A percentile compares a stretch with the other conserved stretches of the same genome.
Evolutionary conservation across 2,888 invertebrate genomes (phyloP).

Genomic region (Teinopalpus imperialis): DNA sequence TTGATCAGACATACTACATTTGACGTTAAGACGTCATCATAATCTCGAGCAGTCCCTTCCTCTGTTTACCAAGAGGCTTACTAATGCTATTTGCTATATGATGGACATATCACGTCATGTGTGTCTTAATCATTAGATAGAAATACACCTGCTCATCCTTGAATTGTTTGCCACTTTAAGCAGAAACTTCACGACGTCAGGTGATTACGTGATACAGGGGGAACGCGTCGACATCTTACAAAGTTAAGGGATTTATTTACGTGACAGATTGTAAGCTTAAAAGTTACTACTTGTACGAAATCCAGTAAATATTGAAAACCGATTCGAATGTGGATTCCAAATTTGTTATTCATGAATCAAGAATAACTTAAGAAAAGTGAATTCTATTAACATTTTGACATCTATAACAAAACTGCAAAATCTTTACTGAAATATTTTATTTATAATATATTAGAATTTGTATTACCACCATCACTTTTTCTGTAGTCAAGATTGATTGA

Average conservation of each 20-base stretch:
- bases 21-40: constrained; percentile 63
- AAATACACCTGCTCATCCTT: constrained; percentile 60
- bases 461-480: too few species aligned
- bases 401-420: too few species aligned
- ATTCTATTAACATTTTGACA: too few species aligned
- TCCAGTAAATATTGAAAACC: constrained; percentile 52
- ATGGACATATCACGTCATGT: constrained; percentile 63
- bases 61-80: constrained; percentile 66
- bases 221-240: constrained; percentile 38
- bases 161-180: constrained; percentile 60
- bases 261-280: constrained; percentile 49
- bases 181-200: constrained; percentile 57
- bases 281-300: constrained; percentile 44
- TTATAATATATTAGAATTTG: too few species aligned
- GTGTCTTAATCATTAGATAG: constrained; percentile 74
- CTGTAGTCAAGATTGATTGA: constrained; percentile 63
- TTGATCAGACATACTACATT: too few species aligned
- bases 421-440: too few species aligned
- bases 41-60: constrained; percentile 51
- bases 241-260: constrained; percentile 50
- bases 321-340: constrained; percentile 47
- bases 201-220: constrained; percentile 53
- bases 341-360: constrained; percentile 57
- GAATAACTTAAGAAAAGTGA: too few species aligned
- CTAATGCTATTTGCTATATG: constrained; percentile 73